Conservation (phyloP, 2,113 vertebrate genomes). For the Dryoscopus gambensis region DNA sequence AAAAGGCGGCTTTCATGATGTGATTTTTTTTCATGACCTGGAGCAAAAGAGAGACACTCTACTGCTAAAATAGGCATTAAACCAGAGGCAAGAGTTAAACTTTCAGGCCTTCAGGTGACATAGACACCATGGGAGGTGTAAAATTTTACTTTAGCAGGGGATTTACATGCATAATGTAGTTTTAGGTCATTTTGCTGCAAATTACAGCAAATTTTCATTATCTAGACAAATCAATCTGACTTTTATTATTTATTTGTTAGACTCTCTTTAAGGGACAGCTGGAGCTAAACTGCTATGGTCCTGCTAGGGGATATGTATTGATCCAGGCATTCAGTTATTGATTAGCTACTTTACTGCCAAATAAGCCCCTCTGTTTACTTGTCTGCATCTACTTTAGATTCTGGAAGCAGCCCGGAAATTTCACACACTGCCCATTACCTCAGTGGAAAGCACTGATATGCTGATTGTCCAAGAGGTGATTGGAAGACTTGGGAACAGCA, state of each 20-base stretch:
- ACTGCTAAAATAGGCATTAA: not conserved
- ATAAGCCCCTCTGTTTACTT: constrained; percentile 8
- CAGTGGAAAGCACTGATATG: constrained; percentile 62
- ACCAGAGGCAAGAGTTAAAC: not conserved
- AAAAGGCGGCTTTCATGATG: not conserved
- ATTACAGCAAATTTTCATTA: not conserved
- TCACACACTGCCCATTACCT: constrained; percentile 23
- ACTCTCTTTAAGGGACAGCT: constrained; percentile 33
- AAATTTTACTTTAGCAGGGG: not conserved
- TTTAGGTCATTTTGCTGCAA: constrained; percentile 13
- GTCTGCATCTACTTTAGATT: constrained; percentile 45
- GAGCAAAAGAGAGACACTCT: not conserved
- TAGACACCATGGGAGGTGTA: not conserved
- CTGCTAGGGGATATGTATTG: constrained; percentile 21
- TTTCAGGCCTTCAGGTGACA: not conserved
- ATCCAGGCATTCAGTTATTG: constrained; percentile 58
- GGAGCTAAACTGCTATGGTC: constrained; percentile 11
- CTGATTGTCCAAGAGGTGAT: constrained; percentile 37
- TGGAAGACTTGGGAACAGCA: not conserved
- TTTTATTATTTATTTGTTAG: constrained; percentile 52
- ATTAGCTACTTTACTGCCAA: constrained; percentile 39
- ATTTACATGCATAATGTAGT: not conserved
- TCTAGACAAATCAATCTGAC: constrained; percentile 10
- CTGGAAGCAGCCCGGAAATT: constrained; percentile 12
- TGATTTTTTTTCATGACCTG: constrained; percentile 28